Conservation (phyloP, 2,888 invertebrate genomes). For the Danaus chrysippus region DNA sequence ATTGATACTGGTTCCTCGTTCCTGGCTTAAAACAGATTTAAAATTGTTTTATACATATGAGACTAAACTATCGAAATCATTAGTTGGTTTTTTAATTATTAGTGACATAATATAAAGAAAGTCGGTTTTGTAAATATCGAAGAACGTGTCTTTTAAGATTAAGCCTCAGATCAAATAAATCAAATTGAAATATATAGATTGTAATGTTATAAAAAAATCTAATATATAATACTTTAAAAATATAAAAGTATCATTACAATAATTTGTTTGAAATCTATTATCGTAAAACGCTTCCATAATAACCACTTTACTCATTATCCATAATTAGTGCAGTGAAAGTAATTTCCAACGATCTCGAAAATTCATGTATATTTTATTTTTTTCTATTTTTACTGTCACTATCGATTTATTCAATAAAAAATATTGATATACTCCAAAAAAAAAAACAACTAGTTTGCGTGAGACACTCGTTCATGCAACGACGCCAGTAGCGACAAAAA, state of each 20-base stretch:
- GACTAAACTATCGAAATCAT: conserved; percentile 15
- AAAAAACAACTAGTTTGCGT: conserved; percentile 21
- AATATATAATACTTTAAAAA: too few relatives aligned
- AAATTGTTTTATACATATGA: conserved; percentile 5
- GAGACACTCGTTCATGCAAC: conserved; percentile 19
- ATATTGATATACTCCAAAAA: conserved; percentile 4
- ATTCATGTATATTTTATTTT: not conserved
- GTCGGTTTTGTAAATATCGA: too few relatives aligned
- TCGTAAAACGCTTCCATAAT: not conserved
- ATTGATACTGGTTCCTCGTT: not conserved
- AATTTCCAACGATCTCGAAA: not conserved
- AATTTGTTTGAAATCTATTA: not conserved
- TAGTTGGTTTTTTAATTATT: not conserved
- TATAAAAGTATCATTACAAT: not conserved
- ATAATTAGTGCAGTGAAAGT: conserved; percentile 10
- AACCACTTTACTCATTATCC: conserved; percentile 2
- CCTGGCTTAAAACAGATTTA: too few relatives aligned
- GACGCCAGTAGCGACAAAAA: conserved; percentile 14
- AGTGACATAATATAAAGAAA: too few relatives aligned
- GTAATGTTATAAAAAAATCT: too few relatives aligned
- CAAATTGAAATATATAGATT: too few relatives aligned
- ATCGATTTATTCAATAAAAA: conserved; percentile 1
- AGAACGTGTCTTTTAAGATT: too few relatives aligned
- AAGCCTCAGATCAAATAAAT: too few relatives aligned
- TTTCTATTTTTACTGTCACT: not conserved